Conservation (phyloP, 2,113 vertebrate genomes). For the Equus przewalskii region DNA sequence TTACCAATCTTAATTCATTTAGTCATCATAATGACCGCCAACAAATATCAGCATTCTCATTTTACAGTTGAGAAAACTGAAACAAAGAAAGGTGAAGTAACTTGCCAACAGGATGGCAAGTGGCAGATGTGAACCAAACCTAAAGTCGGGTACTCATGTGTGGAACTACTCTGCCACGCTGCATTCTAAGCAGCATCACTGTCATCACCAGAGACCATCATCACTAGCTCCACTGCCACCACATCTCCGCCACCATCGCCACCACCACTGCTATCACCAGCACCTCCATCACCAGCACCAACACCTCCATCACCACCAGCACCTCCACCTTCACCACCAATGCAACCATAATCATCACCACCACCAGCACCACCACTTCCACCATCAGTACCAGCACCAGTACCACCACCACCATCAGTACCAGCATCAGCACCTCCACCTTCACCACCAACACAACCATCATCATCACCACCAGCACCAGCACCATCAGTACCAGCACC, state of each 20-base stretch:
- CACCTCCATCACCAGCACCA: too few species aligned
- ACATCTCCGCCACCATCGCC: fast-evolving
- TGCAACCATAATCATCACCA: fast-evolving
- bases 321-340: fast-evolving
- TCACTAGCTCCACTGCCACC: too few species aligned
- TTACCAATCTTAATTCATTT: background rate
- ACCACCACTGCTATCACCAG: background rate
- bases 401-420: background rate
- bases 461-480: background rate
- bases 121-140: background rate
- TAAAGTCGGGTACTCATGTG: background rate
- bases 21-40: background rate
- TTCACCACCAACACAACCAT: fast-evolving
- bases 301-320: background rate
- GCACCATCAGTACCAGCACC: too few species aligned
- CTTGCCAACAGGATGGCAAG: background rate
- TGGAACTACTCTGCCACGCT: fast-evolving
- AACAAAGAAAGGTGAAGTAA: background rate
- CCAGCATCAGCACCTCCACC: background rate
- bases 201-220: background rate
- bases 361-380: background rate
- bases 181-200: background rate
- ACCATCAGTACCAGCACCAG: fast-evolving
- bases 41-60: background rate
- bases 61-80: background rate